phyloP scores from a whole-genome alignment of 2,113 vertebrate genomes.

The Coracopsis vasa region DNA sequence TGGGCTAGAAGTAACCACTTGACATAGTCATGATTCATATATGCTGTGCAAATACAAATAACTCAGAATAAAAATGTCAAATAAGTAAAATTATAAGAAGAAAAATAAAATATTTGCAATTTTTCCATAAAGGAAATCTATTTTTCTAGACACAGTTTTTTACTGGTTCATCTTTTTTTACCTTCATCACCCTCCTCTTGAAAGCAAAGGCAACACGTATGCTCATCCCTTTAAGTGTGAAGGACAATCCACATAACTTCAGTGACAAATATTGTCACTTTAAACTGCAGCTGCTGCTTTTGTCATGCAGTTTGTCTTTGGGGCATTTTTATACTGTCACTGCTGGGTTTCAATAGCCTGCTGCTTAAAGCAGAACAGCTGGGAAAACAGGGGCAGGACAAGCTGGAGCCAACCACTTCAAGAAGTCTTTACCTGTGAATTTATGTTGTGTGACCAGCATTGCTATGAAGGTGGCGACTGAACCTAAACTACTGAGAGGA shows the following conservation, averaged over 20 bases:
- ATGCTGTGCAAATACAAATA: background rate
- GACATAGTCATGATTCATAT: background rate
- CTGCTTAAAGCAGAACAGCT: background rate
- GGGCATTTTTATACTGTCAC: background rate
- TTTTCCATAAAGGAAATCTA: background rate
- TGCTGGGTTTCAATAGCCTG: background rate
- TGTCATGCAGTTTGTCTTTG: background rate
- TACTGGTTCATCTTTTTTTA: background rate
- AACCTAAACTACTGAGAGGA: background rate
- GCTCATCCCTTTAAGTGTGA: background rate
- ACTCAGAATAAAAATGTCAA: background rate
- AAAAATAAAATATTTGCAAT: fast-evolving
- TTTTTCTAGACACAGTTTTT: background rate
- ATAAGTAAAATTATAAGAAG: background rate
- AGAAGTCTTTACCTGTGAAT: background rate
- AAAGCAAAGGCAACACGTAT: fast-evolving
- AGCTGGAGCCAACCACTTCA: background rate
- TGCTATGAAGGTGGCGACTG: background rate
- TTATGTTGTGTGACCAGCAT: background rate
- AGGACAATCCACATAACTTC: background rate
- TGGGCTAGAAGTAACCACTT: background rate
- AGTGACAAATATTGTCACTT: background rate
- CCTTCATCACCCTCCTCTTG: background rate
- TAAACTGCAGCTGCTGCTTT: background rate
- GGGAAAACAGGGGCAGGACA: background rate